Evolutionary conservation across 53 echinoderm and acorn worm genomes (phyloP).

Genomic region (Arbacia lixula): DNA sequence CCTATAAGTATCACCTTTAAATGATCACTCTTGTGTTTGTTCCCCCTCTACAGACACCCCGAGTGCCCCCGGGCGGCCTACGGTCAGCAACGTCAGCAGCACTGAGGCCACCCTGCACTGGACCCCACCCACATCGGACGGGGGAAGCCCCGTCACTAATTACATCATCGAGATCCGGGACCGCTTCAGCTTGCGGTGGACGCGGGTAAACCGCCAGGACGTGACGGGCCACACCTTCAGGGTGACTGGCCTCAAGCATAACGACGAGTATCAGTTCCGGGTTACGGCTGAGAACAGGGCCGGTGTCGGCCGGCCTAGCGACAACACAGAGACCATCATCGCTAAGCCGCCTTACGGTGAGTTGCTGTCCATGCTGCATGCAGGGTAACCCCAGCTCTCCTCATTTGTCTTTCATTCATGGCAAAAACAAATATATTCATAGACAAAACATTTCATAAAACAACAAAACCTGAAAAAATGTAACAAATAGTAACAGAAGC

Average conservation of each 20-base stretch:
- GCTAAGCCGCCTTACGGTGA: conserved; percentile 89
- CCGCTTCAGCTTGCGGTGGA: conserved; percentile 76
- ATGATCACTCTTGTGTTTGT: neutral
- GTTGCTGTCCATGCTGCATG: too few species aligned
- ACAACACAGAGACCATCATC: conserved; percentile 72
- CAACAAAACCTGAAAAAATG: too few species aligned
- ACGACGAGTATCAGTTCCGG: conserved; percentile 80
- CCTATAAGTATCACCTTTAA: too few species aligned
- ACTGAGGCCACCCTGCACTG: conserved; percentile 79
- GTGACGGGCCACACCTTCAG: conserved; percentile 74
- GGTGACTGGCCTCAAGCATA: conserved; percentile 74
- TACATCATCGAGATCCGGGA: conserved; percentile 90
- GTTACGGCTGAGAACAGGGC: conserved; percentile 90
- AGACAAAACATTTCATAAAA: too few species aligned
- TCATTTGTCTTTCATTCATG: too few species aligned
- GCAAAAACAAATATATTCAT: too few species aligned
- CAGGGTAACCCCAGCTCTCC: too few species aligned
- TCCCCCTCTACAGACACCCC: conserved; percentile 73
- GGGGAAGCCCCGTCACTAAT: conserved; percentile 81
- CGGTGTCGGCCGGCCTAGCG: conserved; percentile 89
- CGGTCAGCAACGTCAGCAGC: conserved; percentile 67
- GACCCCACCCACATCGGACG: conserved; percentile 82
- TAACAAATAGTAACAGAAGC: too few species aligned
- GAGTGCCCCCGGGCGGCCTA: conserved; percentile 79
- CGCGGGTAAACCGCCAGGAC: conserved; percentile 65